Conservation (phyloP, 2,888 invertebrate species). For the Mythimna vitellina region DNA sequence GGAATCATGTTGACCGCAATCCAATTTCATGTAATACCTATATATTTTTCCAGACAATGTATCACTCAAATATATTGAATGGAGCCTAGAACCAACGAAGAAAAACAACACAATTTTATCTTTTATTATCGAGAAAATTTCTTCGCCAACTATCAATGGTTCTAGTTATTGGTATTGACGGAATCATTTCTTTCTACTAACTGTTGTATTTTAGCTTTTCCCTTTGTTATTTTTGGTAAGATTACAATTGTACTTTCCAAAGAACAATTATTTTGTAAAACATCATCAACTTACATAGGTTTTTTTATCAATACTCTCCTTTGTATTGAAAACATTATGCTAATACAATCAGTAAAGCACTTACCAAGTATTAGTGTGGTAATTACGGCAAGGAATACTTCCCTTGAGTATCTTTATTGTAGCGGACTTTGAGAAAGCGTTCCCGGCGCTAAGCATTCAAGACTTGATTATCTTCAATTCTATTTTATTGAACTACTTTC, state of each 20-base stretch:
- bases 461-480: conserved; percentile 33
- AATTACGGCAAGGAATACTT: conserved; percentile 20
- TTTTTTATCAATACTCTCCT: not conserved
- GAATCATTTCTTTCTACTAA: conserved; percentile 29
- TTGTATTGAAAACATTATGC: conserved; percentile 6
- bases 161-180: conserved; percentile 48
- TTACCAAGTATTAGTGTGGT: conserved; percentile 49
- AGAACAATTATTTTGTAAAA: not conserved
- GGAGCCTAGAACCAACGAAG: conserved; percentile 31
- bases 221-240: not conserved
- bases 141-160: conserved; percentile 46
- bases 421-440: conserved; percentile 18
- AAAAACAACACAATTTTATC: conserved; percentile 57
- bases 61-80: conserved; percentile 58
- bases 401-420: conserved; percentile 49
- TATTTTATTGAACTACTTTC: not conserved
- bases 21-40: conserved; percentile 51
- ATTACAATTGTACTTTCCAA: not conserved
- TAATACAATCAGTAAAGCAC: conserved; percentile 32
- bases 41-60: conserved; percentile 52
- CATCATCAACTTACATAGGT: not conserved
- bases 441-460: conserved; percentile 24
- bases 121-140: conserved; percentile 45
- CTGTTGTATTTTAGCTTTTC: conserved; percentile 6
- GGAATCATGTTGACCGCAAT: conserved; percentile 55